Evolutionary conservation across 2,888 invertebrate species (phyloP).

Genomic region (Eupithecia dodoneata): DNA sequence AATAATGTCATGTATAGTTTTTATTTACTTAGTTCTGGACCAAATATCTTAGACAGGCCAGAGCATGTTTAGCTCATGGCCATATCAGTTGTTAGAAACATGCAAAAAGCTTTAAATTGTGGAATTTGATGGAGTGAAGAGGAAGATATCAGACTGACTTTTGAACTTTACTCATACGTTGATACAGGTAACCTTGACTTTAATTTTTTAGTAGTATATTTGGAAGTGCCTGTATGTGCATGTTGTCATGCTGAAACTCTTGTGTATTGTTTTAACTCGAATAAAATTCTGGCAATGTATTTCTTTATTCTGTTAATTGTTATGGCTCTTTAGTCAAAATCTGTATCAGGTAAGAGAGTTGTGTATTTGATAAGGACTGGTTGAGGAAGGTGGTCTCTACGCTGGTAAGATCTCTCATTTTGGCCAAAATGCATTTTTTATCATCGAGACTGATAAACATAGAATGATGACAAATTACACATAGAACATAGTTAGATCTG

Average conservation of each 20-base stretch:
- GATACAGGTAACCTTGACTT: slow-evolving; percentile 77
- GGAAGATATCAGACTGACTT: slow-evolving; percentile 79
- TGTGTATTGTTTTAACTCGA: slow-evolving; percentile 42
- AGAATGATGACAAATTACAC: slow-evolving; percentile 75
- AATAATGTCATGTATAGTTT: slow-evolving; percentile 40
- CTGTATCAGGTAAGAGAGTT: slow-evolving; percentile 72
- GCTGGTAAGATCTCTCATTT: slow-evolving; percentile 77
- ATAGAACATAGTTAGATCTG: slow-evolving; percentile 79
- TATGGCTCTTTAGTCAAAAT: slow-evolving; percentile 55
- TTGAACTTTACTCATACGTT: slow-evolving; percentile 76
- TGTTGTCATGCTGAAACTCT: slow-evolving; percentile 36
- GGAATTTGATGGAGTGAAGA: slow-evolving; percentile 70
- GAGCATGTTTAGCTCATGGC: slow-evolving; percentile 58
- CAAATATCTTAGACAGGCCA: slow-evolving; percentile 67
- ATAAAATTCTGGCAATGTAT: slow-evolving; percentile 37
- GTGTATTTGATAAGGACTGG: slow-evolving; percentile 37
- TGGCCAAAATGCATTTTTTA: slow-evolving; percentile 81
- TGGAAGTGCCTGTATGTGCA: slow-evolving; percentile 59
- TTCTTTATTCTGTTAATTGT: slow-evolving; percentile 38
- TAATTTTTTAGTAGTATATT: slow-evolving; percentile 62
- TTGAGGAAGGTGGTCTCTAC: slow-evolving; percentile 45
- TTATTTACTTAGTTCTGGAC: slow-evolving; percentile 59
- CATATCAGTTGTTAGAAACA: slow-evolving; percentile 62
- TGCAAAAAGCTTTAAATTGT: slow-evolving; percentile 77
- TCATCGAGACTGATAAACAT: slow-evolving; percentile 82